These are phyloP conservation scores for Percina caprodes DNA, from an alignment of 2,113 vertebrate genomes.

Conservation along the genomic window DNA sequence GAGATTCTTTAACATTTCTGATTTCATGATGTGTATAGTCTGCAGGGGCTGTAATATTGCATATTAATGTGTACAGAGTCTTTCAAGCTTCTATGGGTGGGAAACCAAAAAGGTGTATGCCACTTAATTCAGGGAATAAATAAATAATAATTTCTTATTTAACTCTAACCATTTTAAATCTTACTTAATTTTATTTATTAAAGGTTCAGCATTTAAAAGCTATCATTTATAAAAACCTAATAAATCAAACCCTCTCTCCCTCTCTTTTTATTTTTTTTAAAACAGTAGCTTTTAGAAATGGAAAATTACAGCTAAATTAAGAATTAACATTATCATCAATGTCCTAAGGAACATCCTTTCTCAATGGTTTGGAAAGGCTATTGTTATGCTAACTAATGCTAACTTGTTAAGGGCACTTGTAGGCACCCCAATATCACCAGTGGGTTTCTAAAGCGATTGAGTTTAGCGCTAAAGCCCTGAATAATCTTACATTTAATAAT, in stretches of 20 bases:
- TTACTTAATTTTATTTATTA: conserved; percentile 5
- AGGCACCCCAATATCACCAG: conserved; percentile 32
- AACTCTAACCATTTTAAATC: conserved; percentile 4
- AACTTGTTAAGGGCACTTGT: conserved; percentile 56
- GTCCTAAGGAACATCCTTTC: conserved; percentile 20
- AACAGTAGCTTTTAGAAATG: conserved; percentile 17
- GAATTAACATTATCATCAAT: conserved; percentile 10
- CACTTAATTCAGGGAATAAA: not conserved
- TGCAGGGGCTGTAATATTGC: not conserved
- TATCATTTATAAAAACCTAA: conserved; percentile 8
- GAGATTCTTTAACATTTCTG: not conserved
- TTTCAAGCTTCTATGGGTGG: not conserved
- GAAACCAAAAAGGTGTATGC: conserved; percentile 3
- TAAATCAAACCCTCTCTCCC: not conserved
- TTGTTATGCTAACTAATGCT: conserved; percentile 27
- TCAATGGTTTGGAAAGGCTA: not conserved
- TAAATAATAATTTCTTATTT: conserved; percentile 4
- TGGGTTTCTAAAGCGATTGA: conserved; percentile 17
- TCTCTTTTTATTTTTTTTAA: too few relatives aligned
- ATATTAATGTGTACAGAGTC: not conserved
- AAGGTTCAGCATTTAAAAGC: conserved; percentile 19
- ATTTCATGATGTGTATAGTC: not conserved
- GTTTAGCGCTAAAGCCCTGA: conserved; percentile 12
- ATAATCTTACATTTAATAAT: conserved; percentile 17
- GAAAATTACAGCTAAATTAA: conserved; percentile 27